phyloP scores from a whole-genome alignment of 2,113 vertebrate species.

The Pipra filicauda region DNA sequence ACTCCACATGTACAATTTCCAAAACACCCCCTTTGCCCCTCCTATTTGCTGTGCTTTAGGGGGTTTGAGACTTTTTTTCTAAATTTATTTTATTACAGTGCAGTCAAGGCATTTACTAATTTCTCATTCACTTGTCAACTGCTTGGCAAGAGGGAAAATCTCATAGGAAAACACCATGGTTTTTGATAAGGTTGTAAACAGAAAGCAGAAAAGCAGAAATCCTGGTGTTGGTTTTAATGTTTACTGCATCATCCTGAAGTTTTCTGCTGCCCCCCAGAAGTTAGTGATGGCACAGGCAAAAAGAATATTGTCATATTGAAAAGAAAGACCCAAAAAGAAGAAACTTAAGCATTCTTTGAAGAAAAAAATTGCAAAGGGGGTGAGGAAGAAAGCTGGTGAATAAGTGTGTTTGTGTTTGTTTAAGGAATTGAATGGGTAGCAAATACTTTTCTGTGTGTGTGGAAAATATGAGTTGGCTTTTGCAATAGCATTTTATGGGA shows the following conservation, averaged over 20 bases:
- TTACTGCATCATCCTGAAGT: background rate
- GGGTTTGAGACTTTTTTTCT: background rate
- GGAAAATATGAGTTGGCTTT: slow-evolving; percentile 56
- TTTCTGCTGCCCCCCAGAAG: background rate
- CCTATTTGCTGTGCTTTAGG: background rate
- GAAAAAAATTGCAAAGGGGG: background rate
- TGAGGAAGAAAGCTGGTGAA: background rate
- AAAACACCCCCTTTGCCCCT: background rate
- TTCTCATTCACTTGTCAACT: slow-evolving; percentile 1
- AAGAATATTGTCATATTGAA: background rate
- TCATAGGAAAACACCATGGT: background rate
- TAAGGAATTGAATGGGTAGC: slow-evolving; percentile 34
- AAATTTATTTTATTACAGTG: background rate
- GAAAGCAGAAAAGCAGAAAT: background rate
- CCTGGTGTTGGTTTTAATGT: background rate
- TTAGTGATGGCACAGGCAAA: background rate
- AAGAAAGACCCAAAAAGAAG: background rate
- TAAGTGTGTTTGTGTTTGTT: slow-evolving; percentile 1
- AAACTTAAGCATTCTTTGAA: background rate
- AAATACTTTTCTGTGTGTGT: slow-evolving; percentile 43
- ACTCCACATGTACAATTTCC: background rate
- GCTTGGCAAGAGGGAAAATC: background rate
- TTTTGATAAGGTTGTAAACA: background rate
- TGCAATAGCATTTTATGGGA: slow-evolving; percentile 50
- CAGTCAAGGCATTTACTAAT: background rate